Base-by-base conservation (phyloP, 2,113 vertebrate species). In the Anas platyrhynchos region DNA sequence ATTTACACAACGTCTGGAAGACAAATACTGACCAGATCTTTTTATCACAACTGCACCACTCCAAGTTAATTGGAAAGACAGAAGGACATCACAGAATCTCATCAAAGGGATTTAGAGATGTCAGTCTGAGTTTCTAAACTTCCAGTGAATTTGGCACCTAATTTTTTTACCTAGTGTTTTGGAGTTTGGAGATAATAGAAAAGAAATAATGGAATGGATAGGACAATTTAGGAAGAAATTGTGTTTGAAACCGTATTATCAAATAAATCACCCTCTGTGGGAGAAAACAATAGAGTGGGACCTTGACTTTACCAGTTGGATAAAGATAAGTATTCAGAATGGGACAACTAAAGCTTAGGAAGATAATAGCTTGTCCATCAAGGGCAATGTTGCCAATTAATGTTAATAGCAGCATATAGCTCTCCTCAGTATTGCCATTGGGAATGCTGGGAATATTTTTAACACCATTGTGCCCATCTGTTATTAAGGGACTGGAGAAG, bases 151-250 rank as follows among this genome's bases (percentile, higher is more conserved):
- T 93, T 97, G 94, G 62, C 88, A 94, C 32, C 32, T 97, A 89
- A 96, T 97, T 76, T 95, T 98, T 96, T 97, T 93, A 91, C 67
- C 81, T 85, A 78, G 65, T 86, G 58, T 90, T 95, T 92, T 74
- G 56, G 89, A 86, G 71, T 88, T 91, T 94, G 58, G 46, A 85
- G 96, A 83, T 95, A 97, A 97, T 96, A 89, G 91, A 96, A 96
- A 90, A 75, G 85, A 81, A 97, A 96, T 96, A 96, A 97, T 95
- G 72, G 91, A 96, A 94, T 94, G 22, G 83, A 96, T 97, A 96
- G 86, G 68, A 94, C 96, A 96, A 98, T 97, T 97, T 97, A 91
- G 77, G 91, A 95, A 97, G 83, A 97, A 96, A 97, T 94, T 96
- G 93, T 95, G 82, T 97, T 97, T 97, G 97, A 97, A 96, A 94